Conservation (phyloP, 2,797 vertebrate genomes). For the Hippopotamyrus pictus region DNA sequence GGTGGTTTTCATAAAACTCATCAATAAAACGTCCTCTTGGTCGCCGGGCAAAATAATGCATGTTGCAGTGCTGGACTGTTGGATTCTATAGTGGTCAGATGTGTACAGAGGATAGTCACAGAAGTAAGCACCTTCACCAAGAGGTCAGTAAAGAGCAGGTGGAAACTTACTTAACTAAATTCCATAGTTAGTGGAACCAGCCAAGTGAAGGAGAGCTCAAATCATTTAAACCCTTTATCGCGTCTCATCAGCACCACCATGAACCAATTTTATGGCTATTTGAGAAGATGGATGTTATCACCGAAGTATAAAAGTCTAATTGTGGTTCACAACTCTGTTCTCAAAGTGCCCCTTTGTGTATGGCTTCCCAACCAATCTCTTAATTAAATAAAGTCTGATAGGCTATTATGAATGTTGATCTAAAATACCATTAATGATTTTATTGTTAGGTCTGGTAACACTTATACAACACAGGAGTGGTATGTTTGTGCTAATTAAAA, state of each 20-base stretch:
- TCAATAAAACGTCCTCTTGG: background rate
- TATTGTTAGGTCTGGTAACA: background rate
- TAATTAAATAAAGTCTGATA: slow-evolving; percentile 5
- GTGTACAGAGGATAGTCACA: background rate
- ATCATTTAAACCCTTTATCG: background rate
- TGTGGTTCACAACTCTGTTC: background rate
- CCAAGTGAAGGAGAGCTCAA: background rate
- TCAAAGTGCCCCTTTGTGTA: background rate
- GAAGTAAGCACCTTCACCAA: background rate
- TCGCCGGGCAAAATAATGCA: background rate
- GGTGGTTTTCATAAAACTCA: background rate
- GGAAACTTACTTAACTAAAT: slow-evolving; percentile 12
- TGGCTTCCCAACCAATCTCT: background rate
- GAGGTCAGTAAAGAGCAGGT: background rate
- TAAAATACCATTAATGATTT: slow-evolving; percentile 1
- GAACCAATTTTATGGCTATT: slow-evolving; percentile 12
- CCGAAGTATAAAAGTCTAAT: slow-evolving; percentile 2
- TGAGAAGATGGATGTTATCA: background rate
- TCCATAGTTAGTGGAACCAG: background rate
- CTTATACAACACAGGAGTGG: background rate
- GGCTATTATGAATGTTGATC: background rate
- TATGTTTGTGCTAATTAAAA: background rate
- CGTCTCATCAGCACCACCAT: background rate
- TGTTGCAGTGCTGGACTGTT: background rate
- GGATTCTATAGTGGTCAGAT: background rate